A percentile compares a stretch with the other conserved stretches of the same genome.
Conservation (phyloP, 2,797 vertebrate genomes). For the Falco rusticolus region DNA sequence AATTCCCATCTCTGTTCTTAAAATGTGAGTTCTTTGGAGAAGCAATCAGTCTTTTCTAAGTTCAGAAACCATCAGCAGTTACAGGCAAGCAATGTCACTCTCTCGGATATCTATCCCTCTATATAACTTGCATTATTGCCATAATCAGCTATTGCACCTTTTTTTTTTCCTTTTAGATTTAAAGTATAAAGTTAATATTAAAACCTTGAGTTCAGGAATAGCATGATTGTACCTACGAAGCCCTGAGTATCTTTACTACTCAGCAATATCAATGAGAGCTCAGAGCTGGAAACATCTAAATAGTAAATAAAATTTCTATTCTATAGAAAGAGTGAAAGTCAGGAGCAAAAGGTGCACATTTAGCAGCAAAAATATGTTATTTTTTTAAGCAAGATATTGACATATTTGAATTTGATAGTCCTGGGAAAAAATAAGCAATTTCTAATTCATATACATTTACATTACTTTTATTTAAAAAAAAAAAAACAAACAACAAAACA, state of each 20-base stretch:
- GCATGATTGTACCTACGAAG: background rate
- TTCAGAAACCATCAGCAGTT: background rate
- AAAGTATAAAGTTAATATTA: background rate
- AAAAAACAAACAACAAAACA: background rate
- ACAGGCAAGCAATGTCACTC: background rate
- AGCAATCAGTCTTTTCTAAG: background rate
- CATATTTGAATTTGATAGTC: background rate
- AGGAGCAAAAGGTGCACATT: background rate
- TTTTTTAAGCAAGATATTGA: background rate
- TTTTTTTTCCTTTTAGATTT: background rate
- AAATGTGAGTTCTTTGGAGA: background rate
- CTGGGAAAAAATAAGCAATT: background rate
- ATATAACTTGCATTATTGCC: background rate
- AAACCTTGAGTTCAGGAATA: background rate
- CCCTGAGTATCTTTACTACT: background rate
- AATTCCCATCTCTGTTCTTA: background rate
- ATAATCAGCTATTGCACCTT: background rate
- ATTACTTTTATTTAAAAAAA: background rate
- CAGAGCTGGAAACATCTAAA: background rate
- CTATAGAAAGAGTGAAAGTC: background rate
- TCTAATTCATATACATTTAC: background rate
- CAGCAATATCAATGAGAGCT: background rate
- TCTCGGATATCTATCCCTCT: background rate
- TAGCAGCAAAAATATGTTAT: background rate
- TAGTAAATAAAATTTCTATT: background rate